Base-by-base conservation (phyloP, 2,113 vertebrate species). In the Campylorhamphus procurvoides region DNA sequence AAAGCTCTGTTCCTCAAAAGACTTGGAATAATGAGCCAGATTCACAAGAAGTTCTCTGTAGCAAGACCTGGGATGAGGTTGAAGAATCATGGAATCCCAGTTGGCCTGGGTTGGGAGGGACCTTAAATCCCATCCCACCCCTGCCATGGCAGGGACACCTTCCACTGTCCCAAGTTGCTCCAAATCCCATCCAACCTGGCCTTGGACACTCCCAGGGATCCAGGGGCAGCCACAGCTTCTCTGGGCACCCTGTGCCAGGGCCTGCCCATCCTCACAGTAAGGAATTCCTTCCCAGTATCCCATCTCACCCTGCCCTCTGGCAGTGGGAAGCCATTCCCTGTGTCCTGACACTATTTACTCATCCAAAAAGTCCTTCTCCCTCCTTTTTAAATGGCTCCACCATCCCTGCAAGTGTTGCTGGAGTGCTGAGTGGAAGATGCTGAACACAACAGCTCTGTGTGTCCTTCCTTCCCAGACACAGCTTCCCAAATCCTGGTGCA, bases 391-490 rank as follows among this genome's bases (percentile, higher is more conserved):
- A 3, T 7, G 81, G 75, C 59, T 68, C 39, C 67, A 1, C 28
- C 7, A 1, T 15, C 35, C 56, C 69, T 62, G 23, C 12, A 3
- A 1, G 24, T 2, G 15, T 3, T 60, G 50, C 60, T 28, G 35
- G 16, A 46, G 8, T 1, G 14, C 29, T 11, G 59, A 18, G 22
- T 35, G 79, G 67, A 29, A 64, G 92, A 18, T 27, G 20, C 53
- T 63, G 28, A 58, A 2, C 37, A 1, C 1, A 0, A 2, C 12
- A 18, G 50, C 63, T 42, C 31, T 6, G 18, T 64, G 18, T 0
- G 1, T 8, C 13, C 46, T 53, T 46, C 33, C 37, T 59, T 37
- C 72, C 53, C 1, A 1, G 15, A 1, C 33, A 14, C 35, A 33
- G 44, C 59, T 73, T 16, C 92, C 78, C 78, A 14, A 2, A 31